Conservation (phyloP, 2,888 invertebrate genomes). For the Anagyrus pseudococci region DNA sequence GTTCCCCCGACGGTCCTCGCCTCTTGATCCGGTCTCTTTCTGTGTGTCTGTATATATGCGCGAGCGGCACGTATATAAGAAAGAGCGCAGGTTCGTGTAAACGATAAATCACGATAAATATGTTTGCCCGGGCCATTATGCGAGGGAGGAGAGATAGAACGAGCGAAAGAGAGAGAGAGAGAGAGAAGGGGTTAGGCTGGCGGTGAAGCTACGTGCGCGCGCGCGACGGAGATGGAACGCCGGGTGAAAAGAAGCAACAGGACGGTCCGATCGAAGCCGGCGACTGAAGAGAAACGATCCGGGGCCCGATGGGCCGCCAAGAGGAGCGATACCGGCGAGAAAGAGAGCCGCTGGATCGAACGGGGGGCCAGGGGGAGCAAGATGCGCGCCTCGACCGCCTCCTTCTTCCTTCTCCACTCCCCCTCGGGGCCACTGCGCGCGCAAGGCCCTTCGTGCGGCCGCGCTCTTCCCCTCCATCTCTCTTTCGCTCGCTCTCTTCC, state of each 20-base stretch:
- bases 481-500: too few species aligned
- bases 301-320: too few species aligned
- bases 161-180: slow-evolving; percentile 28
- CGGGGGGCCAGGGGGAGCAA: slow-evolving; percentile 28
- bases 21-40: neutral
- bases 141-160: slow-evolving; percentile 43
- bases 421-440: too few species aligned
- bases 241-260: too few species aligned
- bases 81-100: slow-evolving; percentile 54
- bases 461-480: too few species aligned
- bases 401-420: too few species aligned
- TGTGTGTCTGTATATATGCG: neutral
- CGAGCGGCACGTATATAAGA: neutral
- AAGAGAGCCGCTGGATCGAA: slow-evolving; percentile 1
- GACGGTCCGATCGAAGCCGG: too few species aligned
- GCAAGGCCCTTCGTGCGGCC: too few species aligned
- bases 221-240: too few species aligned
- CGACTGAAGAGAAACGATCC: too few species aligned
- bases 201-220: neutral
- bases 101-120: slow-evolving; percentile 60
- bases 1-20: slow-evolving; percentile 37
- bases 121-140: slow-evolving; percentile 57
- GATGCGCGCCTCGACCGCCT: slow-evolving; percentile 40
- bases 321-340: too few species aligned
- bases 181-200: slow-evolving; percentile 33